These are phyloP conservation scores for Danio choprae DNA, from an alignment of 2,797 vertebrate species.

Conservation along the genomic window DNA sequence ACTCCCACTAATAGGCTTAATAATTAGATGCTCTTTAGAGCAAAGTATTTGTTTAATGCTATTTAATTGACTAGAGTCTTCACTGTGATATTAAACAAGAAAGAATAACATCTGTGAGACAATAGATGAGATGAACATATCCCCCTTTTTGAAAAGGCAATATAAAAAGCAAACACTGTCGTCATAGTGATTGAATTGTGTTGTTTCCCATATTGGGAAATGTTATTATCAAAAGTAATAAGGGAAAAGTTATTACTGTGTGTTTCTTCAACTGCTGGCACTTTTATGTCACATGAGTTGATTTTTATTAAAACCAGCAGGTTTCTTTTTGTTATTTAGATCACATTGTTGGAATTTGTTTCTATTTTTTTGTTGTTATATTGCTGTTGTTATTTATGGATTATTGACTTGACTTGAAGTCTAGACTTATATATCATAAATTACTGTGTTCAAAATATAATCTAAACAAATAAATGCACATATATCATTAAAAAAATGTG, in stretches of 20 bases:
- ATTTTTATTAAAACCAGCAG: not conserved
- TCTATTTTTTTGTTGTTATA: not conserved
- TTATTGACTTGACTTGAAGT: not conserved
- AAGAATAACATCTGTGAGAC: not conserved
- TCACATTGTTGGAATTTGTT: not conserved
- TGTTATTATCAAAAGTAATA: conserved; percentile 15
- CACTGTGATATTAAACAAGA: not conserved
- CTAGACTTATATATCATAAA: not conserved
- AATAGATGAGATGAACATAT: not conserved
- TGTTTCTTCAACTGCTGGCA: not conserved
- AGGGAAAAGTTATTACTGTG: not conserved
- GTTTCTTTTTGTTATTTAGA: not conserved
- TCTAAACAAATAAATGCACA: not conserved
- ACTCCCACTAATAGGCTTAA: not conserved
- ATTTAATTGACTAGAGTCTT: conserved; percentile 6
- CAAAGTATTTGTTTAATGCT: conserved; percentile 19
- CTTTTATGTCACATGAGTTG: not conserved
- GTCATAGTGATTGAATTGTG: not conserved
- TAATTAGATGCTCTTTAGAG: not conserved
- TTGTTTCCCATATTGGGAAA: not conserved
- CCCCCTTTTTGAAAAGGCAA: conserved; percentile 12
- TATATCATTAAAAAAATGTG: not conserved
- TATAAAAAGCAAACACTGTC: conserved; percentile 20
- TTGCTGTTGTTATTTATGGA: not conserved
- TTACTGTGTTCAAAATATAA: not conserved